Percentiles rank a stretch among this genome's conserved stretches.
Conservation (phyloP, 2,113 vertebrate genomes). For the Orthonyx spaldingii region DNA sequence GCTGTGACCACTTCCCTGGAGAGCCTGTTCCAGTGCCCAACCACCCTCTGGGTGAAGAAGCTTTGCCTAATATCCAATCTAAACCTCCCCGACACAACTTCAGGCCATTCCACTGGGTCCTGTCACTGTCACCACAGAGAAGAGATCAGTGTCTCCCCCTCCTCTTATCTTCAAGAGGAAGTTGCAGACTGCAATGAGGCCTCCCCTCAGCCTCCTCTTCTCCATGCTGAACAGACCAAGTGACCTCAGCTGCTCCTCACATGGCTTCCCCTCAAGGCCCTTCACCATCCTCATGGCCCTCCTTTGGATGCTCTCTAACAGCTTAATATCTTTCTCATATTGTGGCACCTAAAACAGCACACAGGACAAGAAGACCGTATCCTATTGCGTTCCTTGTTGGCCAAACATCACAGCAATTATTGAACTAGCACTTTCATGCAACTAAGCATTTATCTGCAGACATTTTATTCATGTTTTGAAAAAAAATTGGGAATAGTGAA, state of each 20-base stretch:
- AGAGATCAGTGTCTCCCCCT: background rate
- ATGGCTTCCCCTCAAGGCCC: background rate
- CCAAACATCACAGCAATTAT: background rate
- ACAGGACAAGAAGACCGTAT: background rate
- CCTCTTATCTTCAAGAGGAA: rapidly evolving
- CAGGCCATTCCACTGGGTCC: background rate
- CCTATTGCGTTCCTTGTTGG: background rate
- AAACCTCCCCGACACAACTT: background rate
- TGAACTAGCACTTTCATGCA: background rate
- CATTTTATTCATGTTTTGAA: background rate
- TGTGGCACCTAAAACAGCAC: background rate
- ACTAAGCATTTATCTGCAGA: background rate
- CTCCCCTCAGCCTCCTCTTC: background rate
- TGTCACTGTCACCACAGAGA: background rate
- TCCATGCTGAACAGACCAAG: background rate
- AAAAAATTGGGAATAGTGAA: background rate
- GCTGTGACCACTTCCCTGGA: background rate
- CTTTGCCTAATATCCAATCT: rapidly evolving
- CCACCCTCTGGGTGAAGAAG: rapidly evolving
- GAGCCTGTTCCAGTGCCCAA: background rate
- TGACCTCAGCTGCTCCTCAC: background rate
- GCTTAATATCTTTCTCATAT: background rate
- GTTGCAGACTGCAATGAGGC: background rate
- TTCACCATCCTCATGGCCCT: background rate
- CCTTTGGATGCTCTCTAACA: background rate